Base-by-base conservation (phyloP, 2,888 invertebrate species). In the Eledone cirrhosa region DNA sequence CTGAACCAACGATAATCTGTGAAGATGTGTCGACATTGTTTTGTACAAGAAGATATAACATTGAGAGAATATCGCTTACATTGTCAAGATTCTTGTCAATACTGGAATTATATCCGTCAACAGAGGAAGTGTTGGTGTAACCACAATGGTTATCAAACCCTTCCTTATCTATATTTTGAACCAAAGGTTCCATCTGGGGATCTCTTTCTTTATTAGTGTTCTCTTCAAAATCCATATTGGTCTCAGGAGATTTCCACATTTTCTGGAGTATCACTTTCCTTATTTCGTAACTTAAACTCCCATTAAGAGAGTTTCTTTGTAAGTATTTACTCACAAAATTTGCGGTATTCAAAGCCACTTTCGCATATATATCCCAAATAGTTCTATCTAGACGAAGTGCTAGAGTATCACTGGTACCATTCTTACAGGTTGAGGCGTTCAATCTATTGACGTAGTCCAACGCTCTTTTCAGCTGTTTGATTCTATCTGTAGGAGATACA, bases 1-100 rank as follows among this genome's bases (percentile, higher is more conserved):
- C 88, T 3, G 88, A 88, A 1, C 89, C 89, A 77, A 87, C 88
- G 75, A 89, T 84, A 1, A 74, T 33, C 1, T 86, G 81, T 0
- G 85, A 83, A 48, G 85, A 82, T 1, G 86, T 85, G 78, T 87
- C 88, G 0, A 89, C 86, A 80, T 88, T 89, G 82, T 88, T 89
- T 31, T 86, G 78, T 0, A 89, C 89, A 16, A 88, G 59, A 19
- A 85, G 80, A 78, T 86, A 88, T 67, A 88, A 82, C 53, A 85
- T 81, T 48, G 84, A 81, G 33, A 29, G 65, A 8, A 65, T 65
- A 41, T 63, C 63, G 63, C 63, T 63, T n/a, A 63, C 63, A 27
- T 63, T 63, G n/a, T 14, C 13, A 63, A 63, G 27, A 31, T 19
- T 74, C 16, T 13, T 33, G 31, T 33, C 47, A 41, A 29, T 8